Base-by-base conservation (phyloP, 2,113 vertebrate genomes). In the Entelurus aequoreus region DNA sequence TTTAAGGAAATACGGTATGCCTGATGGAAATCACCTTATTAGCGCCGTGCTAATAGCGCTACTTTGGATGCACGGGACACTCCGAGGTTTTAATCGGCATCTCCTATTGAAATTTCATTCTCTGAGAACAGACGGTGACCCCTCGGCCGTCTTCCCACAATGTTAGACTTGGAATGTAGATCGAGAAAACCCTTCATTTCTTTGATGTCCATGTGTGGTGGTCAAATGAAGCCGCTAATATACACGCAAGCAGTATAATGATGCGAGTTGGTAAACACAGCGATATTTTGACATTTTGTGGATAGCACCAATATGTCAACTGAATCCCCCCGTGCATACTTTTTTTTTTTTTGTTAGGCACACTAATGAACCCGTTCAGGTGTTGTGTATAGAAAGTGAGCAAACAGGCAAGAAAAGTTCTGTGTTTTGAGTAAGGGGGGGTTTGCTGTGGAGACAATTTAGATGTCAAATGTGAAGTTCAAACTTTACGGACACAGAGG, bases 11-110 rank as follows among this genome's bases (percentile, higher is more conserved):
- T n/a, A n/a, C n/a, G n/a, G n/a, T n/a, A 37, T 8, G 3, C 61
- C 66, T 66, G 63, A 79, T 83, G 71, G 72, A 82, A 81, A 84
- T 82, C 74, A 75, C 79, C 82, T 80, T 81, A 84, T 85, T 83
- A 85, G 75, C 10, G 15, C 64, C 46, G 60, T 65, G 70, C 73
- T 82, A 77, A 84, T 71, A 74, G 78, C 28, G 28, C 76, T 82
- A 36, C 63, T 76, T 70, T 62, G 68, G 71, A 85, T 81, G 80
- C 78, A 62, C 71, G 65, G 69, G 83, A 81, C 78, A 83, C 78
- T 67, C 61, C 5, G 65, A 60, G 46, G 50, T 74, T 84, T 86
- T 86, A 86, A 88, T 86, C 85, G 84, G 78, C 71, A 73, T 67
- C 63, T 54, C 62, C 58, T 74, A 81, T 88, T 73, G 83, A 88